These are phyloP conservation scores for Agelastica alni DNA, from an alignment of 2,888 invertebrate species.

Conservation along the genomic window DNA sequence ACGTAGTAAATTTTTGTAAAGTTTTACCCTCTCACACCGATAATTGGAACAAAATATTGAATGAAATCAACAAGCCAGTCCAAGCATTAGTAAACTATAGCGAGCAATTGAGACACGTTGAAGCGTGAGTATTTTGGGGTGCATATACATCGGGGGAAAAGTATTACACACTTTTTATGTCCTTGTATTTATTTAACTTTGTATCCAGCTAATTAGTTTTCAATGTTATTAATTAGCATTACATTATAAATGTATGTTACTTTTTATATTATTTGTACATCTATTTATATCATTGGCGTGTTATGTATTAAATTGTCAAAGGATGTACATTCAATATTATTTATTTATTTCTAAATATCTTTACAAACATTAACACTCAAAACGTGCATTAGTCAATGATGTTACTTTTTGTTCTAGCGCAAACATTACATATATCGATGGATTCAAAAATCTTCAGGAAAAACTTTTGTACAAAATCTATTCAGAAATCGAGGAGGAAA, in stretches of 20 bases:
- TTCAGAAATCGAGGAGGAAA: constrained; percentile 56
- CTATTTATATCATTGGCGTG: too few relatives aligned
- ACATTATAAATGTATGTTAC: too few relatives aligned
- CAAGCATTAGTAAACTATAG: constrained; percentile 61
- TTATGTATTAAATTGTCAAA: too few relatives aligned
- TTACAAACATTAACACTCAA: too few relatives aligned
- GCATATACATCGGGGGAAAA: too few relatives aligned
- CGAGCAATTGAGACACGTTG: constrained; percentile 59
- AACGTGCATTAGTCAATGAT: too few relatives aligned
- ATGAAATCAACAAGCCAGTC: constrained; percentile 60
- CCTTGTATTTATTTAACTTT: too few relatives aligned
- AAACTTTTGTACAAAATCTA: constrained; percentile 57
- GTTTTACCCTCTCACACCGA: constrained; percentile 60
- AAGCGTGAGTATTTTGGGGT: constrained; percentile 54
- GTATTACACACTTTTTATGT: too few relatives aligned
- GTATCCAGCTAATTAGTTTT: too few relatives aligned
- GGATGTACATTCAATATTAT: too few relatives aligned
- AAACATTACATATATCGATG: constrained; percentile 55
- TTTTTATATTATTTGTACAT: neutral
- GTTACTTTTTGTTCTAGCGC: constrained; percentile 53
- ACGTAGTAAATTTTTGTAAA: constrained; percentile 61
- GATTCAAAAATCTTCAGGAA: constrained; percentile 56
- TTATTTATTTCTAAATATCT: neutral
- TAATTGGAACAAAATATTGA: constrained; percentile 58
- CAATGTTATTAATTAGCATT: too few relatives aligned